Evolutionary conservation across 37 sponge, comb jelly and placozoan species (phyloP), one percentile per base, ranked within the genome.

Genomic region (Trichoplax adhaerens): DNA sequence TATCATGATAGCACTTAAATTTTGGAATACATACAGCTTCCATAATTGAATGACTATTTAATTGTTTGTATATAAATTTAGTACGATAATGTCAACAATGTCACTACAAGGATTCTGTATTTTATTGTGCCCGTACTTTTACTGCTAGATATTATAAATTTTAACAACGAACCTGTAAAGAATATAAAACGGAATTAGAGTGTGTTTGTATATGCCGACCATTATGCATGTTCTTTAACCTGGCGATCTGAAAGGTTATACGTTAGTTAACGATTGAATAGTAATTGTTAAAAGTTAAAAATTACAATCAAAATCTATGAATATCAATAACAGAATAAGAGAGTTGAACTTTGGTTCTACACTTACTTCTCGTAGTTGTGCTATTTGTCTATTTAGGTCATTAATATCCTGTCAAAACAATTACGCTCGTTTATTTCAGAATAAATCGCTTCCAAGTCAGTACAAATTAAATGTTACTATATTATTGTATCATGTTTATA

Each of bases 351-450:
- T 29, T 29, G 29, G 29, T 29, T 29, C 29, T 29, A 72, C 8
- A 7, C 74, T 46, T 53, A 80, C 81, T 65, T 91, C 76, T 66
- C 81, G 91, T 46, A 91, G 80, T 3, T 58, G 70, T 3, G 84
- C 88, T 62, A 91, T 91, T 69, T 86, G 84, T 0, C 74, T 72
- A 73, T 91, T 91, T 4, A 91, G 68, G 48, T 77, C 81, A 50
- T 77, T 67, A 2, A 91, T 72, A 77, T 91, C 91, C 76, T 72
- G 52, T 6, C 46, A n/a, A 5, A 4, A 57, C 48, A 4, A 48
- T 65, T 48, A 5, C 12, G 54, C 3, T 64, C 6, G 71, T 10
- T 72, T 5, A 48, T 56, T 6, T 4, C 2, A 3, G 52, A 72
- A 5, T 72, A 46, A 69, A 3, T 8, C 29, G 12, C 71, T 4